Evolutionary conservation across 2,113 vertebrate genomes (phyloP).

Genomic region (Elachura formosa): DNA sequence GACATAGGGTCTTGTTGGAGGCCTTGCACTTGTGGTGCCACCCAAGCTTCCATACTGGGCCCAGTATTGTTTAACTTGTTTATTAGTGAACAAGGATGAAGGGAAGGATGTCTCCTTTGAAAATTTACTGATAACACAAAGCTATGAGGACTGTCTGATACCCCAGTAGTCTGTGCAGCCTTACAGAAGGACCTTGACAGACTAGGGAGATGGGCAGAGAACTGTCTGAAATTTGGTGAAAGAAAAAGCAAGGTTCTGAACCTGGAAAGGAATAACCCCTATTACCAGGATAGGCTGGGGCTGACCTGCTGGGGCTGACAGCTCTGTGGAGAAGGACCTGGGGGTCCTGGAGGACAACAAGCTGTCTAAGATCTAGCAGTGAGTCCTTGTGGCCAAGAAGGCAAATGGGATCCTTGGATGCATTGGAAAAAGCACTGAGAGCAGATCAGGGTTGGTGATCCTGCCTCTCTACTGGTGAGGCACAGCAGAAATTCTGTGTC

Average conservation of each 20-base stretch:
- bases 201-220: neutral
- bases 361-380: neutral
- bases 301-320: neutral
- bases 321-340: neutral
- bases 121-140: neutral
- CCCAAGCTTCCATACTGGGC: neutral
- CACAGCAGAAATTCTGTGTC: neutral
- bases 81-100: neutral
- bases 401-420: neutral
- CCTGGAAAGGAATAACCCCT: neutral
- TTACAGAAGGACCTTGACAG: neutral
- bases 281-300: neutral
- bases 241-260: neutral
- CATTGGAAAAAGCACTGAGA: neutral
- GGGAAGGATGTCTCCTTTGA: neutral
- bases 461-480: neutral
- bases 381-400: neutral
- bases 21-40: neutral
- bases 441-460: rapidly evolving
- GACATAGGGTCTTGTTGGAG: neutral
- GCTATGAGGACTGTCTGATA: neutral
- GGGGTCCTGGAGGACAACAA: neutral
- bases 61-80: neutral
- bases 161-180: neutral
- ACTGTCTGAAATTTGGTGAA: neutral